phyloP scores from a whole-genome alignment of 2,113 vertebrate species.

The Muntiacus muntjak region DNA sequence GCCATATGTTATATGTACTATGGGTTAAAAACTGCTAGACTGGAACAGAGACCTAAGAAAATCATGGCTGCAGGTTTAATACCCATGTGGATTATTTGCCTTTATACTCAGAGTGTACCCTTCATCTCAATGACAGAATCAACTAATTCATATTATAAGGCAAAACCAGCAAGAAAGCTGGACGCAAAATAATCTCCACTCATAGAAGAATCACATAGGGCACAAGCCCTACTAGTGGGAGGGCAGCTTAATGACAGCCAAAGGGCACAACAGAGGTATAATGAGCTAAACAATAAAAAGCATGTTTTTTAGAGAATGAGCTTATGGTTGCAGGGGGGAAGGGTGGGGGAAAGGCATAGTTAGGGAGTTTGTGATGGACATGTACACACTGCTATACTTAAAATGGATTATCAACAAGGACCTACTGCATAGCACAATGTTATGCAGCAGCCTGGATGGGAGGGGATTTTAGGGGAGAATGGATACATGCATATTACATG shows the following conservation, averaged over 20 bases:
- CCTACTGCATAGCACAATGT: neutral
- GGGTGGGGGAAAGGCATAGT: neutral
- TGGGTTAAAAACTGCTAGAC: neutral
- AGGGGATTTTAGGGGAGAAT: neutral
- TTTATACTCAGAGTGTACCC: neutral
- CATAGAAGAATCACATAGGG: neutral
- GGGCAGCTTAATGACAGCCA: neutral
- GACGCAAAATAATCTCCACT: neutral
- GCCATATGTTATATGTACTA: neutral
- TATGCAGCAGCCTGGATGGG: neutral
- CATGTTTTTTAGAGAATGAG: neutral
- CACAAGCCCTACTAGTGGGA: neutral
- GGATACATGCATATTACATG: neutral
- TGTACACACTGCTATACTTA: neutral
- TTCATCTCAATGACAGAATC: neutral
- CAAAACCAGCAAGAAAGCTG: neutral
- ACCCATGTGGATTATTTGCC: neutral
- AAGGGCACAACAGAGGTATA: neutral
- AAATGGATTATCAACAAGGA: neutral
- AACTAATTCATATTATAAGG: neutral
- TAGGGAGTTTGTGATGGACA: neutral
- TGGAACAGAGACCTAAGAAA: neutral
- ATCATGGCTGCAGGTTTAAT: neutral
- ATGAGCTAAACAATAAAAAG: neutral
- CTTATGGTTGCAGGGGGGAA: neutral